Conservation (phyloP, 2,888 invertebrate species). For the Clistopyga incitator region DNA sequence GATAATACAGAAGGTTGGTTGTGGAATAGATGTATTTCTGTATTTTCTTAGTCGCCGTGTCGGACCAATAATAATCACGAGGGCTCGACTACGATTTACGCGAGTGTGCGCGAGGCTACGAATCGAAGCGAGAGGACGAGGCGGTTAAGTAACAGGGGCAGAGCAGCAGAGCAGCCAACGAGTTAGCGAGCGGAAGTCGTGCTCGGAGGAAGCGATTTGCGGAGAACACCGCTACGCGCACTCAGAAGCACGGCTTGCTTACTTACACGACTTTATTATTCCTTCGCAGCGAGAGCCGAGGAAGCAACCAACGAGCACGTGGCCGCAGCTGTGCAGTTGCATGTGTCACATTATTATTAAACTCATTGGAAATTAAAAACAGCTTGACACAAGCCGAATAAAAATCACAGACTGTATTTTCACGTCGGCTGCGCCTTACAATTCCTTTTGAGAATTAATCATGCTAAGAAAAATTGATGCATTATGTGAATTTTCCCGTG, state of each 20-base stretch:
- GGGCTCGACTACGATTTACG: background rate
- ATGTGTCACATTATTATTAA: slow-evolving; percentile 16
- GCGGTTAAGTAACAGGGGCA: background rate
- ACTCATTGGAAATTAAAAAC: background rate
- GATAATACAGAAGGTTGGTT: background rate
- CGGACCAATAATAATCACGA: slow-evolving; percentile 4
- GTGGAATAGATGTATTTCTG: background rate
- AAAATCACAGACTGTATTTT: slow-evolving; percentile 23
- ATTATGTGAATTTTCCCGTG: too few relatives aligned
- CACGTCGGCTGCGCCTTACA: too few relatives aligned
- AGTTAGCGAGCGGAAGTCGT: slow-evolving; percentile 63
- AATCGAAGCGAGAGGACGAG: slow-evolving; percentile 15
- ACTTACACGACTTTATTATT: slow-evolving; percentile 61
- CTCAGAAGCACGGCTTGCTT: slow-evolving; percentile 34
- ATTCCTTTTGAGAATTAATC: too few relatives aligned
- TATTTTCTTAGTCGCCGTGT: background rate
- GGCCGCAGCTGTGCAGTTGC: slow-evolving; percentile 56
- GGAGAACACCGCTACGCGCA: slow-evolving; percentile 52
- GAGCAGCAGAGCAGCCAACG: slow-evolving; percentile 30
- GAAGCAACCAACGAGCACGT: slow-evolving; percentile 45
- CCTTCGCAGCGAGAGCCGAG: slow-evolving; percentile 51
- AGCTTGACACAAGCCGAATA: background rate
- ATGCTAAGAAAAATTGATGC: too few relatives aligned
- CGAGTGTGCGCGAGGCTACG: background rate
- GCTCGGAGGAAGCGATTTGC: slow-evolving; percentile 61